Percentiles rank a stretch among this genome's conserved stretches.
Conservation (phyloP, 2,113 vertebrate genomes). For the Indicator maculatus region DNA sequence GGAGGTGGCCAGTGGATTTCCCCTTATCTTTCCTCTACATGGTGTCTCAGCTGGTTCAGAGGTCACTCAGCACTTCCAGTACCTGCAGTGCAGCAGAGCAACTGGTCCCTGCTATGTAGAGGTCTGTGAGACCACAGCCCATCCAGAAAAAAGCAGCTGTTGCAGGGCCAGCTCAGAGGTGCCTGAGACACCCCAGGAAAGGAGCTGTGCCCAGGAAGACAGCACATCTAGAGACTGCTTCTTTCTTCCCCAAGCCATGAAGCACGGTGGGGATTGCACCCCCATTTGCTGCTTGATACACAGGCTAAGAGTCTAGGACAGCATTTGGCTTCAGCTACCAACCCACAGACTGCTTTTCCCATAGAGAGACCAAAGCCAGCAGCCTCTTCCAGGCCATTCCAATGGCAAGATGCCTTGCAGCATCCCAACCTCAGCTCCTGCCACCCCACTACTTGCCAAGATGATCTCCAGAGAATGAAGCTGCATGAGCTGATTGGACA, state of each 20-base stretch:
- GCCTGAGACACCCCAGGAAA: neutral
- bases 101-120: neutral
- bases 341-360: neutral
- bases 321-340: neutral
- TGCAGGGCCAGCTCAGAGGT: neutral
- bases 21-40: neutral
- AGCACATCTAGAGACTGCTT: neutral
- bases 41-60: neutral
- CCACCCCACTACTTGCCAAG: neutral
- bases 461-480: neutral
- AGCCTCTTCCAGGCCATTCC: neutral
- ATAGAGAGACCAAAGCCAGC: neutral
- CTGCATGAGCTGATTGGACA: neutral
- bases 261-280: neutral
- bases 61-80: neutral
- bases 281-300: neutral
- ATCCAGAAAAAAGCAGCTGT: neutral
- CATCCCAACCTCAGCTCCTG: neutral
- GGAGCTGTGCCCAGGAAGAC: neutral
- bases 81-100: neutral
- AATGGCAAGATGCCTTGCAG: accelerated
- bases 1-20: neutral
- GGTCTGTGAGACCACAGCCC: neutral
- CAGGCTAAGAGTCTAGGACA: neutral
- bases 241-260: neutral